These are phyloP conservation scores for Lottia gigantea DNA, from an alignment of 2,888 invertebrate genomes.

Conservation along the genomic window DNA sequence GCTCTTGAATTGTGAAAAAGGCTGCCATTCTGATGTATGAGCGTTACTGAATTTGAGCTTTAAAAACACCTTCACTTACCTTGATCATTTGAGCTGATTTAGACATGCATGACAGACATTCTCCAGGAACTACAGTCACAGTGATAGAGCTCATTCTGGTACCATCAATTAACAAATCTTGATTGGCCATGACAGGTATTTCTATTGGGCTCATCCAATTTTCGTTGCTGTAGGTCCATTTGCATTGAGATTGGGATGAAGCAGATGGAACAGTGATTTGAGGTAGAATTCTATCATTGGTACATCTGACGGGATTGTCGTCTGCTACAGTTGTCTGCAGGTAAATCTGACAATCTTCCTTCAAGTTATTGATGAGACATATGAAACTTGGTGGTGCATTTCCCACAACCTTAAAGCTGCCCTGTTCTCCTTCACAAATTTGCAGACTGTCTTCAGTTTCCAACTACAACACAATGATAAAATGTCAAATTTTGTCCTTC, in stretches of 20 bases:
- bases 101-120: slow-evolving; percentile 7
- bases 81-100: slow-evolving; percentile 23
- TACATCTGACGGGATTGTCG: slow-evolving; percentile 23
- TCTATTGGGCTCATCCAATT: slow-evolving; percentile 28
- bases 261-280: slow-evolving; percentile 35
- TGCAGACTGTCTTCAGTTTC: slow-evolving; percentile 20
- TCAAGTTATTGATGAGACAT: slow-evolving; percentile 27
- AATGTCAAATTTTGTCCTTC: too few relatives aligned
- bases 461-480: slow-evolving; percentile 19
- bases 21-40: too few relatives aligned
- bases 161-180: slow-evolving; percentile 35
- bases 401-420: slow-evolving; percentile 25
- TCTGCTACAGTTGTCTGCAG: slow-evolving; percentile 27
- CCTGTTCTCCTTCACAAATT: slow-evolving; percentile 29
- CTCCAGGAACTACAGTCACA: slow-evolving; percentile 24
- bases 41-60: too few relatives aligned
- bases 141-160: slow-evolving; percentile 21
- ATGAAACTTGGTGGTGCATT: slow-evolving; percentile 38
- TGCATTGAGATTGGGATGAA: slow-evolving; percentile 23
- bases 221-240: slow-evolving; percentile 25
- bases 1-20: too few relatives aligned
- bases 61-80: too few relatives aligned
- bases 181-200: slow-evolving; percentile 34
- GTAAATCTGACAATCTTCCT: slow-evolving; percentile 30
- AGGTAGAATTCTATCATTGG: slow-evolving; percentile 22